A percentile compares a stretch with the other conserved stretches of the same genome.
These are phyloP conservation scores for Bubalus kerabau DNA, from an alignment of 2,113 vertebrate genomes.

Conservation along the genomic window DNA sequence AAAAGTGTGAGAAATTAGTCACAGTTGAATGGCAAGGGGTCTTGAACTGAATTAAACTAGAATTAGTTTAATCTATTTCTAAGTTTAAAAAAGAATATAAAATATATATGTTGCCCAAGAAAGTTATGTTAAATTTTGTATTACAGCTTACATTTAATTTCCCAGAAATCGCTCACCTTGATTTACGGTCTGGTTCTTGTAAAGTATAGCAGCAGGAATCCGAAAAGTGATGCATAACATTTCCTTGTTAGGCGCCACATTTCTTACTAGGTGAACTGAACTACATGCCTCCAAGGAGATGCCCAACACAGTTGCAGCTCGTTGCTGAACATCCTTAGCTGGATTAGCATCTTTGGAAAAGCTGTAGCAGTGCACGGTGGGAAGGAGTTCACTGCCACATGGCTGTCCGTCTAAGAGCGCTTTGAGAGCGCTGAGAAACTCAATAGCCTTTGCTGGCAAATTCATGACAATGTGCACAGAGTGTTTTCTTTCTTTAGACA, in stretches of 20 bases:
- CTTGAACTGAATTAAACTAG: not conserved
- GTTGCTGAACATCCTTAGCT: conserved; percentile 82
- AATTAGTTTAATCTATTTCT: not conserved
- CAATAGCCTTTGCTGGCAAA: conserved; percentile 91
- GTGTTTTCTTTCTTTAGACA: conserved; percentile 50
- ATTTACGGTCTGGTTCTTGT: conserved; percentile 67
- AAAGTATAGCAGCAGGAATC: conserved; percentile 86
- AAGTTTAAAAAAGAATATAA: not conserved
- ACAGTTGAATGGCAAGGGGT: not conserved
- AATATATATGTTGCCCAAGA: not conserved
- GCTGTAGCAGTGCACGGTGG: conserved; percentile 91
- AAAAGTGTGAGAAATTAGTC: not conserved
- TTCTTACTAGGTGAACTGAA: conserved; percentile 89
- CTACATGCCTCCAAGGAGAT: conserved; percentile 81
- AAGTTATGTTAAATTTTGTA: not conserved
- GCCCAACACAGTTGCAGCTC: conserved; percentile 82
- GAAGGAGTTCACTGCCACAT: conserved; percentile 73
- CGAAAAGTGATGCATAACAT: conserved; percentile 95
- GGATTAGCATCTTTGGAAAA: conserved; percentile 92
- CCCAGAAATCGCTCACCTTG: conserved; percentile 79
- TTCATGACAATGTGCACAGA: conserved; percentile 94
- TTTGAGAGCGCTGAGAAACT: conserved; percentile 90
- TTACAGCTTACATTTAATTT: not conserved
- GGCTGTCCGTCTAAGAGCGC: conserved; percentile 80
- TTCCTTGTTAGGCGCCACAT: conserved; percentile 96